Evolutionary conservation across 2,797 vertebrate species (phyloP), one percentile per base, ranked within the genome.

Genomic region (Tenualosa ilisha): DNA sequence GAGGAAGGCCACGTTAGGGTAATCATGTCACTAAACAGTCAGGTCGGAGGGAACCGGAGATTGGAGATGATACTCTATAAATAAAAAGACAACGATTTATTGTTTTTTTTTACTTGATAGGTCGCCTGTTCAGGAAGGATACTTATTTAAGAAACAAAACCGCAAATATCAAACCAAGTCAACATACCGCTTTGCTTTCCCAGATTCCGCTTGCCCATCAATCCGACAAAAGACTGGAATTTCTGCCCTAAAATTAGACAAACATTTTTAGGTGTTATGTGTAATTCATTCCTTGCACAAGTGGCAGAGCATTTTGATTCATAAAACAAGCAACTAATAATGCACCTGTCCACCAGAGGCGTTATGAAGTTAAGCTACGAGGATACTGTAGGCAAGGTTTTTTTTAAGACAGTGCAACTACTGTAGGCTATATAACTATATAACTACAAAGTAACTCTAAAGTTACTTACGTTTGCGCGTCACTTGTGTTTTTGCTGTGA

Each of bases 201-300:
- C 31, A 84, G 87, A 54, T 87, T 75, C 59, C 91, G 89, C 89
- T 92, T 94, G 3, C 93, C 93, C 93, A 94, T 94, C 82, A 95
- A 88, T 40, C 92, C 93, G 63, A 95, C 89, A 87, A 93, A 95
- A n/a, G 90, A 91, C 84, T 93, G 89, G 81, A 92, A 93, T 86
- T 83, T 92, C 0, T 93, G 86, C 7, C 89, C 93, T 94, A 83
- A 3, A 75, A 88, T 8, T 20, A 46, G 51, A 40, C 40, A 20
- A 43, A 24, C 22, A 40, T 2, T 6, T 9, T 0, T 49, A 49
- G 31, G 7, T 72, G 4, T 50, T 2, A 22, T 63, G 53, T 63
- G 11, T 51, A 51, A 9, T 9, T 51, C 12, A 8, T 51, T 51
- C 61, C 1, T 6, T 50, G 6, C 49, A 9, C 49, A 50, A 50